Evolutionary conservation across 2,888 invertebrate genomes (phyloP).

Genomic region (Pasiphila rectangulata): DNA sequence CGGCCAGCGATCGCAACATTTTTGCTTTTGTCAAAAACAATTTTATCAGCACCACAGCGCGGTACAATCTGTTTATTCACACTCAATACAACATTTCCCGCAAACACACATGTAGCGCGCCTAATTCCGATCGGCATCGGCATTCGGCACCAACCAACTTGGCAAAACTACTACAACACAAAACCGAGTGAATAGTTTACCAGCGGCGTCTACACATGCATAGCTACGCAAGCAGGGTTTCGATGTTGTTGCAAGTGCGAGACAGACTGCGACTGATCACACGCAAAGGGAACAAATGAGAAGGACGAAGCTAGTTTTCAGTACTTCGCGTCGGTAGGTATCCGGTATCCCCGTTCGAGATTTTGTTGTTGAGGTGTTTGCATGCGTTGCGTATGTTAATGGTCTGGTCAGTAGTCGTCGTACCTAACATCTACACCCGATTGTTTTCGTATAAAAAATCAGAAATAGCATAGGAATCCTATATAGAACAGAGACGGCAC

Average conservation of each 20-base stretch:
- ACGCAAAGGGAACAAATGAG: constrained; percentile 34
- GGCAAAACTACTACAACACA: constrained; percentile 65
- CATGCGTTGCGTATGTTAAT: constrained; percentile 44
- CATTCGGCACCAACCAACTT: too few relatives aligned
- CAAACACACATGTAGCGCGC: constrained; percentile 50
- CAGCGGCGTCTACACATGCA: constrained; percentile 51
- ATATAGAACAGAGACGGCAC: constrained; percentile 8
- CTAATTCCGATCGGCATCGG: constrained; percentile 58
- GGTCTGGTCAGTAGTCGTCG: constrained; percentile 50
- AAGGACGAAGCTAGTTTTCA: constrained; percentile 47
- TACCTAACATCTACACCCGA: constrained; percentile 48
- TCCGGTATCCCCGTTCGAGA: constrained; percentile 75
- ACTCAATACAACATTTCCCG: constrained; percentile 50
- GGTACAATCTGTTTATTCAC: constrained; percentile 39
- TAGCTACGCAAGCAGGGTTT: constrained; percentile 42
- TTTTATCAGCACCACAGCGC: constrained; percentile 34
- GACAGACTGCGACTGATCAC: constrained; percentile 36
- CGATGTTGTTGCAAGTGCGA: constrained; percentile 36
- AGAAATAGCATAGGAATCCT: background rate
- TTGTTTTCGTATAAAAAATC: background rate
- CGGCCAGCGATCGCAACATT: constrained; percentile 43
- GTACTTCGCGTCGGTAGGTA: constrained; percentile 45
- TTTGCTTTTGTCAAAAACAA: constrained; percentile 39
- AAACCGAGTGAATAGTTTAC: constrained; percentile 66
- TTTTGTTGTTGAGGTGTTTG: constrained; percentile 60